Base-by-base conservation (phyloP, 2,797 vertebrate species). In the Enteromius radiatus region DNA sequence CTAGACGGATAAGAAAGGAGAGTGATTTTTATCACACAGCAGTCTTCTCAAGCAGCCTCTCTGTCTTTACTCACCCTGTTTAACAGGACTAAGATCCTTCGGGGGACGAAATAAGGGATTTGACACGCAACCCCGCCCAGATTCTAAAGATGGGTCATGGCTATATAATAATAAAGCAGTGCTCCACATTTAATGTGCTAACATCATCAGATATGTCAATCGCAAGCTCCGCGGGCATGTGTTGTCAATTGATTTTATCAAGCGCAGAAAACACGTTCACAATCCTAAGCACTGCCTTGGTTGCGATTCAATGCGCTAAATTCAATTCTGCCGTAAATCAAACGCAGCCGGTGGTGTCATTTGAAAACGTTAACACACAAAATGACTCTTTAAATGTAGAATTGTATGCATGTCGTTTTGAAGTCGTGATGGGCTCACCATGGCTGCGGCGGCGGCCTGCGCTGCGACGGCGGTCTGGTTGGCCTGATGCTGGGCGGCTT, bases 401-500 rank as follows among this genome's bases (percentile, higher is more conserved):
- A 52, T 8, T 17, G 77, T 69, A 45, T 70, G 31, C 26, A 21
- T 74, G 59, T n/a, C 1, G 56, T 49, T 38, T 52, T 0, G 1
- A 19, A 5, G 3, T 56, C 9, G 1, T 65, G 11, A 36, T 8
- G 6, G 38, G 47, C 94, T 94, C 91, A 96, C 95, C 95, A 95
- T 87, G 84, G 92, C 93, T 88, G 93, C 93, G 65, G 92, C 95
- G 90, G 97, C 96, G 90, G 97, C 96, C 92, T 98, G 97, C 85
- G 96, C 96, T 89, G 96, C 96, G 92, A 96, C 94, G 23, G 96
- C 96, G 85, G 96, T 96, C 94, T 99, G 98, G 94, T 92, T 97
- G 93, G 95, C 96, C 96, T 98, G 97, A 90, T 99, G 97, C 92
- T 99, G 97, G 86, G 96, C 94, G 84, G 97, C 97, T 96, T 99